A percentile compares a stretch with the other conserved stretches of the same genome.
Evolutionary conservation across 2,888 invertebrate genomes (phyloP).

Genomic region (Ellobium chinense): DNA sequence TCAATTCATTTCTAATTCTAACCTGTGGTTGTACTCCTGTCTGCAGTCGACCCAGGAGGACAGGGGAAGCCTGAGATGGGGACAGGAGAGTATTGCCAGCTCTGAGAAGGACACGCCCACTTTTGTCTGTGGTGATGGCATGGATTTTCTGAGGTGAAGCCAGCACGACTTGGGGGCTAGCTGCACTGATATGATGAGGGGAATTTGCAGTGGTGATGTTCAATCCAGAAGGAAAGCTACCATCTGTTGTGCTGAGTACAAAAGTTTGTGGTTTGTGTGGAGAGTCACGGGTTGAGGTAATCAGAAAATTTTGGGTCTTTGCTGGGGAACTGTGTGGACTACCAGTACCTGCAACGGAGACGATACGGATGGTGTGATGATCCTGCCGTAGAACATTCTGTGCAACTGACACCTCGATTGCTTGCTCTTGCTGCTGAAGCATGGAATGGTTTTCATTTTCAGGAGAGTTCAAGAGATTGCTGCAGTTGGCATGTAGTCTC

Average conservation of each 20-base stretch:
- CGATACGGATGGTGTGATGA: constrained; percentile 40
- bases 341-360: constrained; percentile 25
- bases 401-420: neutral
- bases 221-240: constrained; percentile 25
- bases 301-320: constrained; percentile 37
- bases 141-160: constrained; percentile 50
- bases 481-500: constrained; percentile 57
- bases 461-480: constrained; percentile 59
- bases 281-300: constrained; percentile 38
- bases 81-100: constrained; percentile 45
- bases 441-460: constrained; percentile 56
- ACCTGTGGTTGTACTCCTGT: constrained; percentile 49
- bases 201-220: constrained; percentile 21
- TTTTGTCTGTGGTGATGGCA: constrained; percentile 34
- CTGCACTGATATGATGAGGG: neutral
- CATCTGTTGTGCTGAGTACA: constrained; percentile 35
- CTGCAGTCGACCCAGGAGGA: constrained; percentile 65
- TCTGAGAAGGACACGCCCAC: constrained; percentile 32
- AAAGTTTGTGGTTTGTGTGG: constrained; percentile 40
- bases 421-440: constrained; percentile 40
- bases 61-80: constrained; percentile 65
- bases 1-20: too few relatives aligned
- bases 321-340: constrained; percentile 34
- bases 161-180: constrained; percentile 19
- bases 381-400: constrained; percentile 24